Evolutionary conservation across 2,888 invertebrate genomes (phyloP).

Genomic region (Tolmerus cingulatus): DNA sequence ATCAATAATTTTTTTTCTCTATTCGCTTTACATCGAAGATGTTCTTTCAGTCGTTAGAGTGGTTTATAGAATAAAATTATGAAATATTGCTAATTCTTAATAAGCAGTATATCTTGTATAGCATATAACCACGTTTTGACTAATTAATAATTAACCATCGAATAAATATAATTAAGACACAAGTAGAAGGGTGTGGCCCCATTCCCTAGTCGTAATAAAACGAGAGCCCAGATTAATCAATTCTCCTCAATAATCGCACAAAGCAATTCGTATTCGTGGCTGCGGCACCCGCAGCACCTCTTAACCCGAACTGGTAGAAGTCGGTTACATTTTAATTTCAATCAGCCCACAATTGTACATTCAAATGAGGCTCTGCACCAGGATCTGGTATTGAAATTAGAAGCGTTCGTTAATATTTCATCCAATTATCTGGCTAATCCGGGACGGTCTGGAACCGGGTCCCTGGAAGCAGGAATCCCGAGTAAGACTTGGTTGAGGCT

Average conservation of each 20-base stretch:
- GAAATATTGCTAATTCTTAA: background rate
- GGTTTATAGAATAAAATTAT: no score
- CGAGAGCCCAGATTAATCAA: background rate
- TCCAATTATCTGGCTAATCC: background rate
- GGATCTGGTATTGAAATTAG: background rate
- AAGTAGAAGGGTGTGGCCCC: background rate
- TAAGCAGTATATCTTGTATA: no score
- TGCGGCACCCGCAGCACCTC: background rate
- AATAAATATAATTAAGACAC: background rate
- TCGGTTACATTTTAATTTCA: slow-evolving; percentile 1
- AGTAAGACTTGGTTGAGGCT: background rate
- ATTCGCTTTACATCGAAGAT: no score
- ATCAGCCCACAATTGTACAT: slow-evolving; percentile 5
- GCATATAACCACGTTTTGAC: no score
- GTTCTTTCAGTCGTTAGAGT: no score
- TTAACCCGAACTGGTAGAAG: background rate
- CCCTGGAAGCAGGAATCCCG: background rate
- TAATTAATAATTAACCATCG: background rate
- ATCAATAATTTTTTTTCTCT: no score
- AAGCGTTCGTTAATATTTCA: background rate
- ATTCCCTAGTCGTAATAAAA: background rate
- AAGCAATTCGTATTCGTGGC: background rate
- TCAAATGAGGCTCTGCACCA: background rate
- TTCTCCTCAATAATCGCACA: background rate
- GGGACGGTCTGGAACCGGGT: background rate